A percentile compares a stretch with the other conserved stretches of the same genome.
phyloP scores from a whole-genome alignment of 2,113 vertebrate species.

The Hucho hucho region DNA sequence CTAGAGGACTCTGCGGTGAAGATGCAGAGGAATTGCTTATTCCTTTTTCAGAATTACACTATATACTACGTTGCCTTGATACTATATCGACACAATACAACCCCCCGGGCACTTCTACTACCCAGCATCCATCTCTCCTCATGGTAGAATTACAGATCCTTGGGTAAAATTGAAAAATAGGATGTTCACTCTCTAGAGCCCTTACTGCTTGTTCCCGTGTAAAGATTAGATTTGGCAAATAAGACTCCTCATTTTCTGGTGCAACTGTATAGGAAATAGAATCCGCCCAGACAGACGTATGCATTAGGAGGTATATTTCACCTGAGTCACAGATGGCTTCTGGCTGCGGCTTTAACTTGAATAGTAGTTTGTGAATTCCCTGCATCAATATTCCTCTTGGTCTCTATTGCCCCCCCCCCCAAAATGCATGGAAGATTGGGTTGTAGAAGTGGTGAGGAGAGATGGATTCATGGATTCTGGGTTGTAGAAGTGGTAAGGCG shows the following conservation, averaged over 20 bases:
- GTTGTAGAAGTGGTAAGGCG: too few relatives aligned
- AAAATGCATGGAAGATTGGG: too few relatives aligned
- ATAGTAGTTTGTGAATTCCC: too few relatives aligned
- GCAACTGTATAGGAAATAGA: neutral
- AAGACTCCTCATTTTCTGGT: slow-evolving; percentile 1
- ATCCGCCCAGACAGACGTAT: neutral
- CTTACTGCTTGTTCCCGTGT: neutral
- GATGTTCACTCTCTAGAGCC: neutral
- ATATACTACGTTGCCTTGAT: neutral
- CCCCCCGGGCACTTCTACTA: neutral
- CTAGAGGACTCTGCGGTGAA: neutral
- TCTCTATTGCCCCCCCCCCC: too few relatives aligned
- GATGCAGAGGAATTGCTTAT: neutral
- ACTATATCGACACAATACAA: neutral
- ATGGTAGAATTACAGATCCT: neutral
- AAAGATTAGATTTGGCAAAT: slow-evolving; percentile 6
- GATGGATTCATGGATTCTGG: too few relatives aligned
- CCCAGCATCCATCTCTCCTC: too few relatives aligned
- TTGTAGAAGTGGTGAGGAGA: too few relatives aligned
- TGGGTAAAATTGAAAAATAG: neutral
- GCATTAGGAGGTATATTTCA: neutral
- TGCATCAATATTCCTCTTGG: too few relatives aligned
- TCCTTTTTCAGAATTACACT: neutral
- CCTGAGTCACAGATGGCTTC: neutral
- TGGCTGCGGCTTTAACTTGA: neutral